Evolutionary conservation across 2,888 invertebrate species (phyloP), one percentile per base, ranked within the genome.

Genomic region (Coleophora deauratella): DNA sequence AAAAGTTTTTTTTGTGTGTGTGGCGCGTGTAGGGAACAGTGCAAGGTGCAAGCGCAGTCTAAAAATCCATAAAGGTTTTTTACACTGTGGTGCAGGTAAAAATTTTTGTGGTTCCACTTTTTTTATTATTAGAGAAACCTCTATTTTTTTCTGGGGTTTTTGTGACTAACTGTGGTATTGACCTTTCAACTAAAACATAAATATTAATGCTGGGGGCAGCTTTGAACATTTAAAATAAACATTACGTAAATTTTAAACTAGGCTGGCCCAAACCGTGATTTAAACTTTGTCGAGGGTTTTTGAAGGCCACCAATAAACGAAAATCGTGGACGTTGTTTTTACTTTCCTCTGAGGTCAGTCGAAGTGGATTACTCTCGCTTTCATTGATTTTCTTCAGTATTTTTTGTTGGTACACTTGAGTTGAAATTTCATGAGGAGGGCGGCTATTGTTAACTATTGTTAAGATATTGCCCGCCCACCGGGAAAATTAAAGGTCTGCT

Each of bases 311-410:
- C 3, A n/a, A 11, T 31, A 11, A 31, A 31, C 10, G 9, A 28
- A 31, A 31, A 12, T 34, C 34, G 6, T 21, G 14, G 15, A 11
- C 6, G 15, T 15, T n/a, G 38, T 32, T 50, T 54, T 57, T 60
- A 53, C 62, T 27, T 60, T 62, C 57, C 47, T 54, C 62, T 50
- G 54, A 49, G 59, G 62, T 52, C 59, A 44, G 46, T 51, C 50
- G 59, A 60, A 60, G 60, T 55, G 51, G 52, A 52, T 51, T 57
- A 62, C 64, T 62, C 57, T 62, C 55, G 37, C 44, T 62, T 46
- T 62, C 37, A 7, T 13, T 52, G 50, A 52, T 52, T 42, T 11
- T 9, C n/a, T 11, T n/a, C n/a, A n/a, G n/a, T n/a, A n/a, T n/a
- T n/a, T n/a, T n/a, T n/a, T n/a, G n/a, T n/a, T n/a, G n/a, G n/a